Conservation (phyloP, 2,113 vertebrate species). For the Chroicocephalus ridibundus region DNA sequence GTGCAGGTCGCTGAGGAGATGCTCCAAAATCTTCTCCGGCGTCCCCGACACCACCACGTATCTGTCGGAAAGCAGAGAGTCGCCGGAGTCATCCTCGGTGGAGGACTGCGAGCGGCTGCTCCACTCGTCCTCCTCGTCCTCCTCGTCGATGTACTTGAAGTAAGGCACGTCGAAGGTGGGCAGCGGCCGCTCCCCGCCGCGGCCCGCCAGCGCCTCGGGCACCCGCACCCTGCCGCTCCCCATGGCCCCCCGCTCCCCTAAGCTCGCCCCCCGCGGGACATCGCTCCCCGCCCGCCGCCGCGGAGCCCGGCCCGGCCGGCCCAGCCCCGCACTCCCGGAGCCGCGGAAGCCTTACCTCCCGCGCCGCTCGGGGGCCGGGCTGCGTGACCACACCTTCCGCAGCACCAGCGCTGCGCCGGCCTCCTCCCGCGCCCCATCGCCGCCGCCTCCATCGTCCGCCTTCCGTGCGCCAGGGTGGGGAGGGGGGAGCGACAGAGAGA, state of each 20-base stretch:
- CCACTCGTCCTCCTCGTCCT: constrained; percentile 89
- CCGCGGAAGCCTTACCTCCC: constrained; percentile 75
- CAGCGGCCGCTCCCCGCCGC: constrained; percentile 77
- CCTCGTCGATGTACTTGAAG: constrained; percentile 98
- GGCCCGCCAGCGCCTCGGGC: constrained; percentile 63
- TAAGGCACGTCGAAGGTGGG: constrained; percentile 97
- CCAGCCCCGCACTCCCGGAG: neutral
- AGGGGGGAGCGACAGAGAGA: neutral
- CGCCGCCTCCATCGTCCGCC: constrained; percentile 83
- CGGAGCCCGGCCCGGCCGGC: neutral
- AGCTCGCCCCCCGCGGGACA: neutral
- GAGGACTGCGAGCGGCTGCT: constrained; percentile 93
- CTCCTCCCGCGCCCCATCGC: constrained; percentile 78
- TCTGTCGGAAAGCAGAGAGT: constrained; percentile 92
- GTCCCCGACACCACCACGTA: constrained; percentile 91
- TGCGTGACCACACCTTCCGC: constrained; percentile 85
- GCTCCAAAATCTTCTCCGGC: constrained; percentile 94
- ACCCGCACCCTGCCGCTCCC: constrained; percentile 81
- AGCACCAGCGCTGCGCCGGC: constrained; percentile 86
- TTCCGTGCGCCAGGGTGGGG: constrained; percentile 46
- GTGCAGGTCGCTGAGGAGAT: constrained; percentile 87
- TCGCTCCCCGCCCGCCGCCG: neutral
- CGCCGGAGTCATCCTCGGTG: constrained; percentile 87
- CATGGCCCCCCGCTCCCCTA: constrained; percentile 69
- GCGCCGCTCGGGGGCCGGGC: constrained; percentile 80